Percentiles rank a stretch among this genome's conserved stretches.
These are phyloP conservation scores for Anthrax anthrax DNA, from an alignment of 2,888 invertebrate genomes.

Conservation along the genomic window DNA sequence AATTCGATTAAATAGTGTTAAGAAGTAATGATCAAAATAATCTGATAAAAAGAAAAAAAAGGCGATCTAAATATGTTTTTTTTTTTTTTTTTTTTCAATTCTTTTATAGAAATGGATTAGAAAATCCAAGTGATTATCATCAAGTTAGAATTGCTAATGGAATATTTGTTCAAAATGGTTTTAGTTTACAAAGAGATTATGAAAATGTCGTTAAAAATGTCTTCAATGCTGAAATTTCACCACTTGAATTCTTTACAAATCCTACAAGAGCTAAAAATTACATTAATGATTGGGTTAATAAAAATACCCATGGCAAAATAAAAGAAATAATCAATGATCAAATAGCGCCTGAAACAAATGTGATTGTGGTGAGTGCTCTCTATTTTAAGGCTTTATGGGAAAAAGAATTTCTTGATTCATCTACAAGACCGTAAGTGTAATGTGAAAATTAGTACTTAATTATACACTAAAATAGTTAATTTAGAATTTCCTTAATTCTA, in stretches of 20 bases:
- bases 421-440: slow-evolving; percentile 23
- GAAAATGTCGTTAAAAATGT: slow-evolving; percentile 29
- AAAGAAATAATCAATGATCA: slow-evolving; percentile 34
- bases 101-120: too few relatives aligned
- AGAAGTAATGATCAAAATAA: too few relatives aligned
- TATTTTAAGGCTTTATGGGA: slow-evolving; percentile 44
- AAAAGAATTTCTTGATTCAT: slow-evolving; percentile 36
- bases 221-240: slow-evolving; percentile 38
- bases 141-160: slow-evolving; percentile 35
- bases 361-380: slow-evolving; percentile 45
- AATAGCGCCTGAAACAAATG: slow-evolving; percentile 35
- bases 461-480: not conserved
- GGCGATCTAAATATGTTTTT: too few relatives aligned
- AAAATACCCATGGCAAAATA: slow-evolving; percentile 42
- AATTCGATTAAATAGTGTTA: too few relatives aligned
- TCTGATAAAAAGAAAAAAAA: too few relatives aligned
- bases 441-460: too few relatives aligned
- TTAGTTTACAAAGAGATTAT: slow-evolving; percentile 36
- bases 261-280: slow-evolving; percentile 27
- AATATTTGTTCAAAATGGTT: slow-evolving; percentile 39
- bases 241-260: slow-evolving; percentile 36
- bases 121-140: slow-evolving; percentile 11
- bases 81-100: too few relatives aligned
- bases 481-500: not conserved
- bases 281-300: slow-evolving; percentile 42